These are phyloP conservation scores for Drosophila anomelani DNA, from an alignment of 2,888 invertebrate species.

Conservation along the genomic window DNA sequence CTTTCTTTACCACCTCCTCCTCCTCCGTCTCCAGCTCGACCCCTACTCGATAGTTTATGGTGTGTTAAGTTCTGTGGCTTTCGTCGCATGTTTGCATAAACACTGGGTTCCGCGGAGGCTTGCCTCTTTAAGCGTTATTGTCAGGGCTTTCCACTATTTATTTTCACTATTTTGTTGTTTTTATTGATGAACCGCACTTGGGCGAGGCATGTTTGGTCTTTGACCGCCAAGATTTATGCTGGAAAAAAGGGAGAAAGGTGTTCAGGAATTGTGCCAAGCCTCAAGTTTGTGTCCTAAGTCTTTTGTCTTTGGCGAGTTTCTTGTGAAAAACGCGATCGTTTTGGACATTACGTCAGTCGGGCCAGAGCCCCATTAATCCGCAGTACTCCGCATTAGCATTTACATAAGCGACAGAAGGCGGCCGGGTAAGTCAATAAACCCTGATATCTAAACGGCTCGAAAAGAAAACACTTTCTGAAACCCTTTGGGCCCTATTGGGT, in stretches of 20 bases:
- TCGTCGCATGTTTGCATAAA: constrained; percentile 76
- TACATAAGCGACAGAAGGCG: constrained; percentile 13
- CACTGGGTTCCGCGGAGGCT: constrained; percentile 21
- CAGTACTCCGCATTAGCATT: constrained; percentile 24
- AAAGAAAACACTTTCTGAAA: constrained; percentile 42
- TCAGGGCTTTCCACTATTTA: constrained; percentile 29
- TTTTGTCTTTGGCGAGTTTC: constrained; percentile 56
- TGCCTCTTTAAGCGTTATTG: constrained; percentile 23
- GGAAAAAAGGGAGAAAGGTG: constrained; percentile 41
- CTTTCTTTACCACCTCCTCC: neutral
- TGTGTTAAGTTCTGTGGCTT: constrained; percentile 66
- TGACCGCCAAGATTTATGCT: constrained; percentile 46
- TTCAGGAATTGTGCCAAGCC: constrained; percentile 22
- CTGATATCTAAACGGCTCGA: constrained; percentile 23
- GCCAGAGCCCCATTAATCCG: constrained; percentile 11
- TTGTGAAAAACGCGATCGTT: neutral
- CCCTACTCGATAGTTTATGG: constrained; percentile 46
- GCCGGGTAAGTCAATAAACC: constrained; percentile 24
- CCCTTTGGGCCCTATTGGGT: neutral
- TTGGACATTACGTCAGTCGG: constrained; percentile 21
- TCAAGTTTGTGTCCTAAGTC: constrained; percentile 72
- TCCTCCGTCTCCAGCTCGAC: constrained; percentile 6
- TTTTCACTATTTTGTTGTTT: constrained; percentile 27
- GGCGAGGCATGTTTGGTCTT: constrained; percentile 59
- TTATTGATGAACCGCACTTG: constrained; percentile 41